These are phyloP conservation scores for Rhabdomys pumilio DNA, from an alignment of 2,797 vertebrate genomes.

Conservation along the genomic window DNA sequence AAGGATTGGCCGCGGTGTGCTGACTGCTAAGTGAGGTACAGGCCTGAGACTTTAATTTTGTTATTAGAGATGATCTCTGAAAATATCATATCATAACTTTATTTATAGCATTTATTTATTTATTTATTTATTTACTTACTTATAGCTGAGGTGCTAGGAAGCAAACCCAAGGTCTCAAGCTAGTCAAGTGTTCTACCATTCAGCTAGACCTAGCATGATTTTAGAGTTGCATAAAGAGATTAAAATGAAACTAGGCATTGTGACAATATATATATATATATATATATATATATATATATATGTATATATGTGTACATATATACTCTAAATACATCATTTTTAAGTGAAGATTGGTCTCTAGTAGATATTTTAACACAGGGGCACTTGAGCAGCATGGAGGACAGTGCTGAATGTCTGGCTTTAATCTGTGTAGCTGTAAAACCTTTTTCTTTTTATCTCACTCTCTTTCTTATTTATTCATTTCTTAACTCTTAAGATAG, in stretches of 20 bases:
- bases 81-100: neutral
- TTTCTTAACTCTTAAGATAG: neutral
- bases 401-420: neutral
- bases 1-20: neutral
- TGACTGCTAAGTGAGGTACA: neutral
- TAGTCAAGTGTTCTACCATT: neutral
- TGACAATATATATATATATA: neutral
- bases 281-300: neutral
- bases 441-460: neutral
- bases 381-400: neutral
- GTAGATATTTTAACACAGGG: slow-evolving; percentile 47
- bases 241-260: slow-evolving; percentile 12
- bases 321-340: neutral
- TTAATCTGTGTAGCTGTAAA: neutral
- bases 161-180: neutral
- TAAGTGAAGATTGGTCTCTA: neutral
- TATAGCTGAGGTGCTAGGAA: neutral
- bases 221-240: slow-evolving; percentile 11
- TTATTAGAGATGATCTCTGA: slow-evolving; percentile 13
- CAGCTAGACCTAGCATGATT: neutral
- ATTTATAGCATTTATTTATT: neutral
- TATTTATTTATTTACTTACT: neutral
- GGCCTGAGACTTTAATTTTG: slow-evolving; percentile 9
- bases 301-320: neutral
- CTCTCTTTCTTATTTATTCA: neutral